Evolutionary conservation across 2,888 invertebrate genomes (phyloP), one percentile per base, ranked within the genome.

Genomic region (Lasioglossum malachurum): DNA sequence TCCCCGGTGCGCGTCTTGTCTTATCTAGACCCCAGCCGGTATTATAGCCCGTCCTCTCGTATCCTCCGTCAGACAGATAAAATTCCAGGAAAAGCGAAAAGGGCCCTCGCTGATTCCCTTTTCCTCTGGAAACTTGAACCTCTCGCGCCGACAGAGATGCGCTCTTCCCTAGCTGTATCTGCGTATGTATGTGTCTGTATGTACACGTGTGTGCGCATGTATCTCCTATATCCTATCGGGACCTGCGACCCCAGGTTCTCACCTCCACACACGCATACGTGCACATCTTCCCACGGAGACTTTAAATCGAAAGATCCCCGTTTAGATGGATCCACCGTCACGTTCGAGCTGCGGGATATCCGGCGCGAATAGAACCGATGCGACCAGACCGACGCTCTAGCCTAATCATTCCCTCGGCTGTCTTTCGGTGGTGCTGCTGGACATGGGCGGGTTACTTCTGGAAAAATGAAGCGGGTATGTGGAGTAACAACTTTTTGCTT

Each of bases 71-170:
- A 92, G 93, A 93, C 92, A 91, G 93, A 93, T 93, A 92, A 92
- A 92, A 93, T 93, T 93, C 91, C 91, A 86, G 86, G 87, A 90
- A 91, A 91, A 83, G 88, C 91, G 91, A 91, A 91, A 90, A 90
- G 88, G 81, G 75, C 88, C 91, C 77, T 78, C 75, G 38, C 78
- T 82, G 76, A 77, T 84, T 83, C 87, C 84, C 84, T 83, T 89
- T 86, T 78, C 87, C 83, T 88, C 84, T 79, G 84, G 89, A 86
- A 90, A 90, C 76, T 81, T 81, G 90, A 90, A 85, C 71, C 87
- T 75, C 38, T 71, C 76, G 75, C 81, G 64, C 67, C 72, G 60
- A 23, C 80, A 84, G 83, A 87, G 80, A 85, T 89, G 73, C 86
- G 69, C 80, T 77, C 80, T 82, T 87, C 27, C 16, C 7, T 16